A percentile compares a stretch with the other conserved stretches of the same genome.
Evolutionary conservation across 2,113 vertebrate species (phyloP).

Genomic region (Sturnus vulgaris): DNA sequence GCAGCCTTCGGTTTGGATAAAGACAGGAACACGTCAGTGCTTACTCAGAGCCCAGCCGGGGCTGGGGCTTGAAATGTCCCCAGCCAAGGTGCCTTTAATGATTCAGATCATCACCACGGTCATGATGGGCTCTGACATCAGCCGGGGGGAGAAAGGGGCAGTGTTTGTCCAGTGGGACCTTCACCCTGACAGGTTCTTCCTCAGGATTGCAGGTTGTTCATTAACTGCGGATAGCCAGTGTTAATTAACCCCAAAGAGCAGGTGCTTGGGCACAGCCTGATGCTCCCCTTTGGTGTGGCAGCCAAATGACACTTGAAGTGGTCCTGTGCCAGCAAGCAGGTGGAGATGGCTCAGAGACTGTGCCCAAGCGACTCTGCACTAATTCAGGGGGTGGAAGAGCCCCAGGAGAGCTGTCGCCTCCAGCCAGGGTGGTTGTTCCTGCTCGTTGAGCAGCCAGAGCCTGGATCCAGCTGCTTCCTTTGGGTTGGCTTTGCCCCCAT

Average conservation of each 20-base stretch:
- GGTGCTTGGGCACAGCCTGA: neutral
- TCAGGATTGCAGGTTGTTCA: neutral
- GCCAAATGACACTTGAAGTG: neutral
- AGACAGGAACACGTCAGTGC: neutral
- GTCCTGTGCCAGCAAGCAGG: neutral
- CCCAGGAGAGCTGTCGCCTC: neutral
- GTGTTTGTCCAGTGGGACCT: neutral
- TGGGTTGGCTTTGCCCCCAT: neutral
- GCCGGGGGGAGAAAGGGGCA: neutral
- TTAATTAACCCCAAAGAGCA: neutral
- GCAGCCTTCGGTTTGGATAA: neutral
- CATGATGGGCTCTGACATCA: neutral
- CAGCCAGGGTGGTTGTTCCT: neutral
- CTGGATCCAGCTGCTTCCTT: neutral
- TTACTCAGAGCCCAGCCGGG: neutral
- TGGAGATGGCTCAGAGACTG: neutral
- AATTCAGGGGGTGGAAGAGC: neutral
- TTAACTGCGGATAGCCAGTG: neutral
- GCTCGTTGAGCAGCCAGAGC: neutral
- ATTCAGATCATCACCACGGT: neutral
- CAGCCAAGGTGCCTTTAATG: neutral
- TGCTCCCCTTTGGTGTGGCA: accelerated
- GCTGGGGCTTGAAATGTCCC: neutral
- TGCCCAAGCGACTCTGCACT: neutral
- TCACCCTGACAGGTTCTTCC: neutral